Base-by-base conservation (phyloP, 2,797 vertebrate species). In the Delichon dasypus region DNA sequence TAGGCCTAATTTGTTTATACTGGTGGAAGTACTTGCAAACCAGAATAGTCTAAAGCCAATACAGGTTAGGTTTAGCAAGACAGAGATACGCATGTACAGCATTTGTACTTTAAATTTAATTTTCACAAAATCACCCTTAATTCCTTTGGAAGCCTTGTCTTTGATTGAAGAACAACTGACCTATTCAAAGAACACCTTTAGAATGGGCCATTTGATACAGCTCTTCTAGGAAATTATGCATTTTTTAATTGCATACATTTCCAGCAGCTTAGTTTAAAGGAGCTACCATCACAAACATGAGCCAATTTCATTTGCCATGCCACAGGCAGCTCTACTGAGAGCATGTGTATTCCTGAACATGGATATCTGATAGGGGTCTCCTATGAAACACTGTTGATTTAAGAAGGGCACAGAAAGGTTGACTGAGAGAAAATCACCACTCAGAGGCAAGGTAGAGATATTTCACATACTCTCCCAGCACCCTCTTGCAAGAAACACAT, bases 331-430 rank as follows among this genome's bases (percentile, higher is more conserved):
- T 84, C 44, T 30, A n/a, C 26, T 50, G 42, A 88, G 64, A 73
- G 19, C 21, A 53, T 0, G 0, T n/a, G 20, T 7, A 73, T 30
- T 11, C 8, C 44, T n/a, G 29, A 65, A 72, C 2, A 66, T 0
- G 0, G 42, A 36, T 34, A 74, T 30, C 26, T 47, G 38, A 77
- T 0, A 42, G 14, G 11, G n/a, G 47, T 67, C 60, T 64, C 36
- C 74, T n/a, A 12, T 3, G 7, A 64, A 89, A 79, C 30, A 29
- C 17, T 45, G 13, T 1, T 75, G 21, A 84, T 62, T 51, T 55
- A 54, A 64, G 53, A 34, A 47, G 8, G 27, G n/a, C 7, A 4
- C 23, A 66, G 17, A 34, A 77, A 16, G 11, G 23, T 27, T 68
- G 45, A 65, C n/a, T 27, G 22, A 5, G 29, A 90, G 20, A 21